phyloP scores from a whole-genome alignment of 1,140 invertebrate genomes.

The Pseudomyrmex gracilis region DNA sequence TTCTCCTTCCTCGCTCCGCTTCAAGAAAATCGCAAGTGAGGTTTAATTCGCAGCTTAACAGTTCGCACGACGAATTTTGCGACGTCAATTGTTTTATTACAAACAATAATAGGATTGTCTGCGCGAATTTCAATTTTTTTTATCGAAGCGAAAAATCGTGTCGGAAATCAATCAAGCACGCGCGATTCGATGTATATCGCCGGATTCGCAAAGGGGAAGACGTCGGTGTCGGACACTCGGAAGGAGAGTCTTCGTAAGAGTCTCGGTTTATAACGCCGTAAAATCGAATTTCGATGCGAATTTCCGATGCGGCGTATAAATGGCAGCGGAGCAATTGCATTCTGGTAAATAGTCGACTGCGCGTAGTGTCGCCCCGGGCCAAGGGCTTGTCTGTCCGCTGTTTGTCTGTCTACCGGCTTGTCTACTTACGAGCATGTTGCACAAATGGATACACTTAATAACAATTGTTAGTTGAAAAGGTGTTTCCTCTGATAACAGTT shows the following conservation, averaged over 20 bases:
- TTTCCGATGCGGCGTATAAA: constrained; percentile 65
- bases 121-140: background rate
- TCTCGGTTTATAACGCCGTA: too few relatives aligned
- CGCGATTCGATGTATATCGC: background rate
- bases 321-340: constrained; percentile 67
- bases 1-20: constrained; percentile 48
- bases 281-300: constrained; percentile 76
- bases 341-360: constrained; percentile 74
- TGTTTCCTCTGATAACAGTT: constrained; percentile 29
- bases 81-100: background rate
- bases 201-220: background rate
- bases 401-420: constrained; percentile 67
- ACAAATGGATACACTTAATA: constrained; percentile 74
- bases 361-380: constrained; percentile 63
- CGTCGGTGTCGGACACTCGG: background rate
- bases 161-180: too few relatives aligned
- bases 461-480: constrained; percentile 72
- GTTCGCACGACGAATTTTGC: constrained; percentile 10
- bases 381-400: constrained; percentile 68
- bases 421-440: constrained; percentile 73
- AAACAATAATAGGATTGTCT: background rate
- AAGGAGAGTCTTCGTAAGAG: constrained; percentile 15
- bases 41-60: constrained; percentile 31
- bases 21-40: constrained; percentile 62
- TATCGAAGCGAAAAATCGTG: background rate